Base-by-base conservation (phyloP, 2,113 vertebrate genomes). In the Crotalus horridus region DNA sequence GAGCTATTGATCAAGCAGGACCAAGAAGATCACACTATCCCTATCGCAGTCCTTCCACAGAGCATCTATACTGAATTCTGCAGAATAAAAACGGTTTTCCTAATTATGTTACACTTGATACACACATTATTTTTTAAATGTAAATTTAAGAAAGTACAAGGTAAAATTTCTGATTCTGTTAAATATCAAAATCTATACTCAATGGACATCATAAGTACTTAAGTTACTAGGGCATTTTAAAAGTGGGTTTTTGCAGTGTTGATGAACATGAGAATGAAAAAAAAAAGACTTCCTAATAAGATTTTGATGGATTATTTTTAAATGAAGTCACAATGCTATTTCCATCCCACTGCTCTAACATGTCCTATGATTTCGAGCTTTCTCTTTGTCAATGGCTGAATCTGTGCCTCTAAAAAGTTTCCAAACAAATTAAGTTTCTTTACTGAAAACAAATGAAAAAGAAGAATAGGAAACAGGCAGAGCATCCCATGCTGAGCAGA, bases 401-500 rank as follows among this genome's bases (percentile, higher is more conserved):
- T 97, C 94, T 95, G 94, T 96, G 96, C 95, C 90, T 53, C 96
- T 98, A 97, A 96, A 97, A 97, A 95, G 91, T 95, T 97, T 96
- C 97, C 97, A 97, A 97, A 93, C 95, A 97, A 98, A 97, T 96
- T 95, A 96, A 96, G 94, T 94, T 94, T 95, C 96, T 96, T 97
- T 97, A 97, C 96, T 97, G 96, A 96, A 97, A 97, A 93, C 97
- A 97, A 98, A 98, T 97, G 96, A 97, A 58, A 81, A 58, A 85
- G 69, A 10, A 85, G 26, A n/a, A 81, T 8, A 51, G 17, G 20
- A 61, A 64, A 53, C 94, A 96, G 96, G 96, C 96, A 96, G 95
- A 95, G 95, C 94, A 91, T 96, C 96, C 93, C 92, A 96, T 91
- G 94, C 96, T 94, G 95, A 94, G 95, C 93, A 91, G 96, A 96